Evolutionary conservation across 2,113 vertebrate species (phyloP).

Genomic region (Barnardius zonarius): DNA sequence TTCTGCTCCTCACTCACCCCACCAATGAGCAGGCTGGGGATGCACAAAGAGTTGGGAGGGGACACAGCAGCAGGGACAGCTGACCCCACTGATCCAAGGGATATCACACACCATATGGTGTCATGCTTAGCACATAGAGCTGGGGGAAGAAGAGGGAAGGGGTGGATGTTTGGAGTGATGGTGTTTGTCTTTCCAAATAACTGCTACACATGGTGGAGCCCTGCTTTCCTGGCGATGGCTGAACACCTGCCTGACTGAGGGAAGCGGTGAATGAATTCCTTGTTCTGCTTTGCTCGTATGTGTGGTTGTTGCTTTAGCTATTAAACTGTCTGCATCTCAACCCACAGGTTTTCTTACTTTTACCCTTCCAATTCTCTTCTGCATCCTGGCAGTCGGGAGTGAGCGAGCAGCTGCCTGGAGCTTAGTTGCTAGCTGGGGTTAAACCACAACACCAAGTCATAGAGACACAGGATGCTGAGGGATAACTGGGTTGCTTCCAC

Average conservation of each 20-base stretch:
- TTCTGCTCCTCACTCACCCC: background rate
- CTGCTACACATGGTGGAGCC: rapidly evolving
- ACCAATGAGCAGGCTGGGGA: rapidly evolving
- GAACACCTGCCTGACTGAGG: background rate
- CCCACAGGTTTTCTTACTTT: background rate
- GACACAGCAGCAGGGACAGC: background rate
- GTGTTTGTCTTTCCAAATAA: background rate
- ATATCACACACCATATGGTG: rapidly evolving
- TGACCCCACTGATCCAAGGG: background rate
- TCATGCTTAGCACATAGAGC: no score
- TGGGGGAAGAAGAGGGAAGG: background rate
- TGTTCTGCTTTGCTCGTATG: background rate
- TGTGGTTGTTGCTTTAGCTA: background rate
- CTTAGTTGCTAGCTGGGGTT: background rate
- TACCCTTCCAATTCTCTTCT: background rate
- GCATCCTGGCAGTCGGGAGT: background rate
- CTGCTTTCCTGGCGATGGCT: background rate
- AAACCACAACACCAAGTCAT: background rate
- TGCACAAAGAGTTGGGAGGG: background rate
- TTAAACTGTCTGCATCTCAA: background rate
- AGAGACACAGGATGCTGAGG: background rate
- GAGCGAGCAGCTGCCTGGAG: background rate
- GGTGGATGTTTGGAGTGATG: background rate
- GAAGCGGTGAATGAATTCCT: background rate
- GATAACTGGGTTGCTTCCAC: background rate